Percentiles rank a stretch among this genome's conserved stretches.
These are phyloP conservation scores for Caenorhabditis doughertyi DNA, from an alignment of 2,888 invertebrate species.

Conservation along the genomic window DNA sequence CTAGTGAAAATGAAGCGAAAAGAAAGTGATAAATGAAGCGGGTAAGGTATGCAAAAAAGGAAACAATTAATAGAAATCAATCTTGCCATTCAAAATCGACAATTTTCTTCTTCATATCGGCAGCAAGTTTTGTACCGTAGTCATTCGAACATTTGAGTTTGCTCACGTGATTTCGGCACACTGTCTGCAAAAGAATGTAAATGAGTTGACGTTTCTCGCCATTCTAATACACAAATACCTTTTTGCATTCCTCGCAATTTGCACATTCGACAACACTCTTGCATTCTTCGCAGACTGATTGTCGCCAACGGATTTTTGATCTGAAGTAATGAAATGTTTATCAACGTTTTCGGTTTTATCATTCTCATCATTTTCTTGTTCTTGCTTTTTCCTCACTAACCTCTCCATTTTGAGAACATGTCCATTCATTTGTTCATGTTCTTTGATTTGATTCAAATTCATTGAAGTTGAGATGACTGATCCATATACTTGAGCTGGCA, in stretches of 20 bases:
- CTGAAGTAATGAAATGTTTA: conserved; percentile 46
- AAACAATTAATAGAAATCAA: conserved; percentile 10
- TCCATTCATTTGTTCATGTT: conserved; percentile 73
- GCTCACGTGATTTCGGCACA: conserved; percentile 74
- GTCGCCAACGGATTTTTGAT: conserved; percentile 72
- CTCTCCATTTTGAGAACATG: conserved; percentile 75
- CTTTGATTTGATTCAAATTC: conserved; percentile 73
- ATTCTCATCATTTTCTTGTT: conserved; percentile 3
- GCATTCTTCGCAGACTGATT: conserved; percentile 75
- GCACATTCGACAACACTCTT: conserved; percentile 72
- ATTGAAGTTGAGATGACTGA: conserved; percentile 78
- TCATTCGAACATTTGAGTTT: conserved; percentile 71
- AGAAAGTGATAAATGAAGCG: conserved; percentile 36
- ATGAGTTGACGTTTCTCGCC: neutral
- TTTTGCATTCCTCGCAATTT: conserved; percentile 77
- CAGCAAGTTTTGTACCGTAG: conserved; percentile 71
- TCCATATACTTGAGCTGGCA: conserved; percentile 79
- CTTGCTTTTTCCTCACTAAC: conserved; percentile 15
- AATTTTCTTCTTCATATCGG: conserved; percentile 73
- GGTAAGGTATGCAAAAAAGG: conserved; percentile 27
- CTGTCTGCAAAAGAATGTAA: conserved; percentile 61
- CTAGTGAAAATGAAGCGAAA: conserved; percentile 29
- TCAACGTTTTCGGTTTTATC: neutral
- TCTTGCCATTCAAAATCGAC: conserved; percentile 77
- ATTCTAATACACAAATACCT: conserved; percentile 63